These are phyloP conservation scores for Diachrysia chrysitis DNA, from an alignment of 2,888 invertebrate genomes.

Conservation along the genomic window DNA sequence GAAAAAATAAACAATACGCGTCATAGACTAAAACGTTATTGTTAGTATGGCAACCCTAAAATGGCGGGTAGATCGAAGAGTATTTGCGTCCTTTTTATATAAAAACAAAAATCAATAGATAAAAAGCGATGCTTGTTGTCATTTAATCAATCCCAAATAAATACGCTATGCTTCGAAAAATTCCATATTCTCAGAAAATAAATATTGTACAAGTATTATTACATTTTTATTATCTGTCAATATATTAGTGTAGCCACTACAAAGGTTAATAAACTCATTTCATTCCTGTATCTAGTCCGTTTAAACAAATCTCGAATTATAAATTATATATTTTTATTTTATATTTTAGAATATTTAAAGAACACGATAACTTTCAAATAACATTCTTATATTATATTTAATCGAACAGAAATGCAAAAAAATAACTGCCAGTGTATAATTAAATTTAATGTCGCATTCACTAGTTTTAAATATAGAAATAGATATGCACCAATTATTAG, in stretches of 20 bases:
- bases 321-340: neutral
- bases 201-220: neutral
- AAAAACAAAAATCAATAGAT: neutral
- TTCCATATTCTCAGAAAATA: neutral
- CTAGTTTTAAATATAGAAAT: constrained; percentile 7
- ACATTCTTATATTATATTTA: neutral
- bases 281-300: neutral
- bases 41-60: neutral
- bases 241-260: too few species aligned
- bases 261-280: neutral
- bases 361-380: neutral
- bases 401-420: too few species aligned
- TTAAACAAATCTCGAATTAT: neutral
- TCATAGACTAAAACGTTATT: neutral
- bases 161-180: neutral
- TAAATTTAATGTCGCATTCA: constrained; percentile 10
- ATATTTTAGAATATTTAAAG: neutral
- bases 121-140: neutral
- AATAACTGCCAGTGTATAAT: constrained; percentile 15
- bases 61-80: constrained; percentile 2
- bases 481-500: constrained; percentile 34
- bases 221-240: neutral
- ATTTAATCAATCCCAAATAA: neutral
- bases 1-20: neutral
- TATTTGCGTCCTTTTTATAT: constrained; percentile 5